Percentiles rank a stretch among this genome's conserved stretches.
These are phyloP conservation scores for Plagiodera versicolora DNA, from an alignment of 2,888 invertebrate genomes.

Conservation along the genomic window DNA sequence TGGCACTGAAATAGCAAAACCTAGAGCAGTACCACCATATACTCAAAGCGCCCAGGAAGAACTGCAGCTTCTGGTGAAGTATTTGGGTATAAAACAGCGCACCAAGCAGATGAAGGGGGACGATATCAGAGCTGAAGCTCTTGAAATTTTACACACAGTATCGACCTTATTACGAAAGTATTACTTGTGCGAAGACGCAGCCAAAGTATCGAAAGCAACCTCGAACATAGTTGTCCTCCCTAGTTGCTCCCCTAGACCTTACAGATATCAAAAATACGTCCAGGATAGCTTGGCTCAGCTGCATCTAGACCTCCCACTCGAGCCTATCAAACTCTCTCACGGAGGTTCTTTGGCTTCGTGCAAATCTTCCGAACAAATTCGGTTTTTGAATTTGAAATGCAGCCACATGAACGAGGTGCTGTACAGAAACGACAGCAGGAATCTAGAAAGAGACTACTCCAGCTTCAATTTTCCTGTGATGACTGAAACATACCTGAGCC, in stretches of 20 bases:
- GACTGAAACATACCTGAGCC: conserved; percentile 17
- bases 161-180: conserved; percentile 3
- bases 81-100: conserved; percentile 14
- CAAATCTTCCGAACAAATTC: conserved; percentile 14
- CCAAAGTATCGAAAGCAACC: conserved; percentile 17
- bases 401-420: conserved; percentile 20
- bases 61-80: conserved; percentile 21
- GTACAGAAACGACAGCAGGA: conserved; percentile 24
- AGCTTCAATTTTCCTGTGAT: not conserved
- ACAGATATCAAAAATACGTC: conserved; percentile 19
- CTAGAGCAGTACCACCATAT: conserved; percentile 9
- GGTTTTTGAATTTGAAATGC: conserved; percentile 18
- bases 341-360: not conserved
- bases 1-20: not conserved
- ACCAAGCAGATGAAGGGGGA: too few relatives aligned
- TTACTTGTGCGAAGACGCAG: conserved; percentile 1
- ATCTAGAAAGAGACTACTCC: conserved; percentile 21
- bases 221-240: conserved; percentile 15
- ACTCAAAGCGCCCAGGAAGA: conserved; percentile 20
- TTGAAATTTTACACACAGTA: not conserved
- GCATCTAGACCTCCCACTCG: not conserved
- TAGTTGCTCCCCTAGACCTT: conserved; percentile 8
- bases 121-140: not conserved
- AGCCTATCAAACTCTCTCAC: not conserved
- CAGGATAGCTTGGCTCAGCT: conserved; percentile 17